phyloP scores from a whole-genome alignment of 2,888 invertebrate genomes.

The Lithophane socia region DNA sequence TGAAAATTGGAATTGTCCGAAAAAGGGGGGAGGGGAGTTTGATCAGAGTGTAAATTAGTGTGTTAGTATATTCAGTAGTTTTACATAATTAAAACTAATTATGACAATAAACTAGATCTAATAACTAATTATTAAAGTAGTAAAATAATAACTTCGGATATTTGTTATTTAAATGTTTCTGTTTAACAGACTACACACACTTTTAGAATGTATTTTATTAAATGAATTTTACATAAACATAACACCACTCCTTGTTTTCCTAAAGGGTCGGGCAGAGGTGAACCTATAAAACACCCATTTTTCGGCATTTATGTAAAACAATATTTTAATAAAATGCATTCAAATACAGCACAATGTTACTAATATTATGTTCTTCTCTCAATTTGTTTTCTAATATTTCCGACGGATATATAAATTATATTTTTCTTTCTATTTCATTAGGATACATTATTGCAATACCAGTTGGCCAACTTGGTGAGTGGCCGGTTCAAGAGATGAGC shows the following conservation, averaged over 20 bases:
- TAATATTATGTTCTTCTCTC: slow-evolving; percentile 71
- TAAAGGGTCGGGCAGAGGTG: too few species aligned
- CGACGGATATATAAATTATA: slow-evolving; percentile 71
- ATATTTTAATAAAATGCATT: slow-evolving; percentile 63
- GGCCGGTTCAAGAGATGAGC: slow-evolving; percentile 75
- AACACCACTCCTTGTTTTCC: too few species aligned
- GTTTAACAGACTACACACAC: slow-evolving; percentile 66
- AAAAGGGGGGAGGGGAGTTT: not conserved
- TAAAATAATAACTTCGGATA: slow-evolving; percentile 27
- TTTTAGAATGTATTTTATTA: slow-evolving; percentile 60
- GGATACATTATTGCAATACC: slow-evolving; percentile 89
- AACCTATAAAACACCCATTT: too few species aligned
- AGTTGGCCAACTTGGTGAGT: slow-evolving; percentile 90
- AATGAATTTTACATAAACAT: not conserved
- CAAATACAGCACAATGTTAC: slow-evolving; percentile 73
- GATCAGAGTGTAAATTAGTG: slow-evolving; percentile 15
- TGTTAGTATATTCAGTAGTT: slow-evolving; percentile 38
- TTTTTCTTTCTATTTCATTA: slow-evolving; percentile 85
- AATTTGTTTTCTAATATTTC: slow-evolving; percentile 60
- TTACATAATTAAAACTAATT: slow-evolving; percentile 14
- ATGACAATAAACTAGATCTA: slow-evolving; percentile 12
- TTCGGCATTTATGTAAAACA: too few species aligned
- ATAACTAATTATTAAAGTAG: slow-evolving; percentile 23
- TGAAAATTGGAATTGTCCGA: not conserved
- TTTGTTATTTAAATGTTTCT: slow-evolving; percentile 45